A percentile compares a stretch with the other conserved stretches of the same genome.
phyloP scores from a whole-genome alignment of 2,888 invertebrate genomes.

The Eupithecia pulchellata region DNA sequence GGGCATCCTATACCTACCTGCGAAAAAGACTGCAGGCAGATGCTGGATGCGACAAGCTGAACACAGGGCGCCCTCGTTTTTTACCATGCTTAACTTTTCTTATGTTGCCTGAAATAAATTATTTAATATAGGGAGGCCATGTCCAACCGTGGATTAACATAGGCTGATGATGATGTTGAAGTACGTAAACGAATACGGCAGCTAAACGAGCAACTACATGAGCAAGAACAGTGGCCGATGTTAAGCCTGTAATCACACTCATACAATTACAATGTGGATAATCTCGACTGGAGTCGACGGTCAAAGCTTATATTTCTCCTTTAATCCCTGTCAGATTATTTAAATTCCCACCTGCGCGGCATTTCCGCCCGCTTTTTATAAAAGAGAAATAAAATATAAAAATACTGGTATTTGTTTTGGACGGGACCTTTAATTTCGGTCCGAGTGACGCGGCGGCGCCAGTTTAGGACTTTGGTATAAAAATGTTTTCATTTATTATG shows the following conservation, averaged over 20 bases:
- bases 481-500: constrained; percentile 70
- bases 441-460: constrained; percentile 70
- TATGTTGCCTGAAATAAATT: no score
- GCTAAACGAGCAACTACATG: background rate
- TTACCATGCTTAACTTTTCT: no score
- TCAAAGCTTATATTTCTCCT: constrained; percentile 84
- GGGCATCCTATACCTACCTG: no score
- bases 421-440: constrained; percentile 85
- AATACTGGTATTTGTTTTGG: constrained; percentile 84
- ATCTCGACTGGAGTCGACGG: constrained; percentile 73
- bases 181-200: background rate
- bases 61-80: no score
- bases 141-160: no score
- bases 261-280: constrained; percentile 68
- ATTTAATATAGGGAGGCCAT: no score
- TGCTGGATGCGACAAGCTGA: no score
- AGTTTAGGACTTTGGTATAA: constrained; percentile 62
- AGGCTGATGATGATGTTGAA: no score
- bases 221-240: background rate
- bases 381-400: constrained; percentile 84
- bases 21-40: no score
- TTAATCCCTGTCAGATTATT: constrained; percentile 86
- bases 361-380: constrained; percentile 69
- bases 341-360: constrained; percentile 84
- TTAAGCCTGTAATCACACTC: constrained; percentile 3